These are phyloP conservation scores for Rynchops niger DNA, from an alignment of 2,113 vertebrate genomes.

Conservation along the genomic window DNA sequence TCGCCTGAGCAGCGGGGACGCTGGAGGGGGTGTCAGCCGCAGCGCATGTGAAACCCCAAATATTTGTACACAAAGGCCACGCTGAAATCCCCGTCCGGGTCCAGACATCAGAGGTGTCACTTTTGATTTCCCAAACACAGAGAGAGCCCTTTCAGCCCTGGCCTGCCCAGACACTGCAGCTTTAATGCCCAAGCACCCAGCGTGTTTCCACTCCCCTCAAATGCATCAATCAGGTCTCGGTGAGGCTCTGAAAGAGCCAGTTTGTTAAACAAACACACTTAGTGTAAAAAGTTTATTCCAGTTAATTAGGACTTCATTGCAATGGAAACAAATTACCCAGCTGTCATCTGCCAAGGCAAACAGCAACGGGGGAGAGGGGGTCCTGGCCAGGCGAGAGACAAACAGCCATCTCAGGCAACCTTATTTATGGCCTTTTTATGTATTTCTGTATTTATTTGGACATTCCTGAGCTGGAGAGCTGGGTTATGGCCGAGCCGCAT, in stretches of 20 bases:
- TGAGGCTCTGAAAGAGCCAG: slow-evolving; percentile 77
- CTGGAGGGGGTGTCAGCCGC: neutral
- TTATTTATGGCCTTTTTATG: slow-evolving; percentile 68
- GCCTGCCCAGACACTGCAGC: slow-evolving; percentile 65
- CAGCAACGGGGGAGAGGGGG: slow-evolving; percentile 44
- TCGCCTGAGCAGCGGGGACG: fast-evolving
- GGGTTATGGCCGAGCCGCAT: neutral
- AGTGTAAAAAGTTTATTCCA: slow-evolving; percentile 81
- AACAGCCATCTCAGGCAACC: slow-evolving; percentile 65
- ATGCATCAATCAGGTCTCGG: slow-evolving; percentile 71
- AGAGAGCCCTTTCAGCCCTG: slow-evolving; percentile 67
- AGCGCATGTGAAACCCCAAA: neutral
- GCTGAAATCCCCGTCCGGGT: slow-evolving; percentile 20
- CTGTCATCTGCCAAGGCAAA: slow-evolving; percentile 73
- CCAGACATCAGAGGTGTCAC: slow-evolving; percentile 70
- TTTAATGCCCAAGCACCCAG: slow-evolving; percentile 65
- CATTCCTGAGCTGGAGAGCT: slow-evolving; percentile 57
- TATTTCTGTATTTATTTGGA: slow-evolving; percentile 68
- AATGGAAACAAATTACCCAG: slow-evolving; percentile 77
- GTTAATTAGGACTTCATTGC: slow-evolving; percentile 78
- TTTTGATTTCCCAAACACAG: slow-evolving; percentile 67
- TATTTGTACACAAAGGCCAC: slow-evolving; percentile 48
- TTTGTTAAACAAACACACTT: slow-evolving; percentile 79
- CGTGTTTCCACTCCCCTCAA: slow-evolving; percentile 63
- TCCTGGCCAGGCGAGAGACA: slow-evolving; percentile 41